A percentile compares a stretch with the other conserved stretches of the same genome.
Conservation (phyloP, 1,140 invertebrate species). For the Drosophila melanica region DNA sequence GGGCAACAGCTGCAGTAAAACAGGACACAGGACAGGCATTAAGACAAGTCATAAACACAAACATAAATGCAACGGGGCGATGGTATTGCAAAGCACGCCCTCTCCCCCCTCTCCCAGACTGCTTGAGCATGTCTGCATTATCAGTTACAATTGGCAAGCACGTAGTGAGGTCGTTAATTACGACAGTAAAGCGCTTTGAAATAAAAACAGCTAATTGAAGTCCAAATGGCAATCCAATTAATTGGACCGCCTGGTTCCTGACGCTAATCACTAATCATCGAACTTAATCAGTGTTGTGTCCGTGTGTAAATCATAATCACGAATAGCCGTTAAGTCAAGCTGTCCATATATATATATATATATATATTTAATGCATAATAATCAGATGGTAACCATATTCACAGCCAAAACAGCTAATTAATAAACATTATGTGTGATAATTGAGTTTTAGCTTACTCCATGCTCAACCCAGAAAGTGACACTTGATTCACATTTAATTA, state of each 20-base stretch:
- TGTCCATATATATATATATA: slow-evolving; percentile 25
- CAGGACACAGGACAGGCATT: slow-evolving; percentile 17
- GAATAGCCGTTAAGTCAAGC: slow-evolving; percentile 24
- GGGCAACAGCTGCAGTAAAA: slow-evolving; percentile 46
- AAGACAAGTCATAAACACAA: slow-evolving; percentile 16
- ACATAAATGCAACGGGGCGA: slow-evolving; percentile 7
- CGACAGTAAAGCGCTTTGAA: slow-evolving; percentile 45
- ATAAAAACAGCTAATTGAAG: slow-evolving; percentile 45
- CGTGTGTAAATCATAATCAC: slow-evolving; percentile 51
- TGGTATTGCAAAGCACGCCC: not conserved
- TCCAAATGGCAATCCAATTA: slow-evolving; percentile 67
- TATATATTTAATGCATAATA: slow-evolving; percentile 34
- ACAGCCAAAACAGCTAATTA: slow-evolving; percentile 43
- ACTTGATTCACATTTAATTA: no score
- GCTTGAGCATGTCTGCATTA: slow-evolving; percentile 15
- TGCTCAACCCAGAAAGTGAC: slow-evolving; percentile 14
- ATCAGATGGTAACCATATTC: slow-evolving; percentile 5
- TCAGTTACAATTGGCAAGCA: slow-evolving; percentile 48
- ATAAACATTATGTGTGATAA: slow-evolving; percentile 52
- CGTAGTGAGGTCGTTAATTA: slow-evolving; percentile 60
- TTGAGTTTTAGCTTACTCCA: slow-evolving; percentile 60
- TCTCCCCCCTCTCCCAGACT: no score
- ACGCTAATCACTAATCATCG: slow-evolving; percentile 19
- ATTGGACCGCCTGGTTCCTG: slow-evolving; percentile 40
- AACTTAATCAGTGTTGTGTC: slow-evolving; percentile 55